These are phyloP conservation scores for Hyaena hyaena DNA, from an alignment of 2,113 vertebrate species.

Conservation along the genomic window DNA sequence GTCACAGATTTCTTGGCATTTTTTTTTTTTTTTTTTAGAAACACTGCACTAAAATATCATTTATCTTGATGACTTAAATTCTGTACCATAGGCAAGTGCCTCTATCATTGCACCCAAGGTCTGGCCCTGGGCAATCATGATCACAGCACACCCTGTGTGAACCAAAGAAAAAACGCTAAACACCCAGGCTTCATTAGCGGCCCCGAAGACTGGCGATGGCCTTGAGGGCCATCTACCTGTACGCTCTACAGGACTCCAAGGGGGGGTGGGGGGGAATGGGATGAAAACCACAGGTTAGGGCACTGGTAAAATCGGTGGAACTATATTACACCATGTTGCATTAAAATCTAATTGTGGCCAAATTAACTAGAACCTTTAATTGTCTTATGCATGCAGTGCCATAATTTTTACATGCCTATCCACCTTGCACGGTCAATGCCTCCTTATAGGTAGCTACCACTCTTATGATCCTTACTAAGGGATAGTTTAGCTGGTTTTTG, in stretches of 20 bases:
- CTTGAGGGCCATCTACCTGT: not conserved
- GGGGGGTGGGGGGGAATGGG: too few relatives aligned
- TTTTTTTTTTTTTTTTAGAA: not conserved
- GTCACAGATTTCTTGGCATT: not conserved
- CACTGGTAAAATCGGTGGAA: not conserved
- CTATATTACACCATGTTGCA: not conserved
- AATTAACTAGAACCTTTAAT: not conserved
- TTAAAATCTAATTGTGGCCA: not conserved
- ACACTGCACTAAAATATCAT: not conserved
- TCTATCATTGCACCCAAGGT: not conserved
- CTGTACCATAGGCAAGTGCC: not conserved
- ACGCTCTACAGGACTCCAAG: not conserved
- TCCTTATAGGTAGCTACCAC: not conserved
- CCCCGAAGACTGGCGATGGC: not conserved
- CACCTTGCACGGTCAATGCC: rapidly evolving
- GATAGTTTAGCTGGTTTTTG: not conserved
- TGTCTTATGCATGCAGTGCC: not conserved
- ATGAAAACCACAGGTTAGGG: not conserved
- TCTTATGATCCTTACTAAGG: not conserved
- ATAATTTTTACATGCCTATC: not conserved
- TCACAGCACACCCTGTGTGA: not conserved
- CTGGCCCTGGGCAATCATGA: not conserved
- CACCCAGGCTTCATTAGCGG: not conserved
- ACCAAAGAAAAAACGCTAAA: not conserved
- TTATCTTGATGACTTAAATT: constrained; percentile 4